Percentiles rank a stretch among this genome's conserved stretches.
Evolutionary conservation across 2,888 invertebrate genomes (phyloP).

Genomic region (Scaptomyza tumidula): DNA sequence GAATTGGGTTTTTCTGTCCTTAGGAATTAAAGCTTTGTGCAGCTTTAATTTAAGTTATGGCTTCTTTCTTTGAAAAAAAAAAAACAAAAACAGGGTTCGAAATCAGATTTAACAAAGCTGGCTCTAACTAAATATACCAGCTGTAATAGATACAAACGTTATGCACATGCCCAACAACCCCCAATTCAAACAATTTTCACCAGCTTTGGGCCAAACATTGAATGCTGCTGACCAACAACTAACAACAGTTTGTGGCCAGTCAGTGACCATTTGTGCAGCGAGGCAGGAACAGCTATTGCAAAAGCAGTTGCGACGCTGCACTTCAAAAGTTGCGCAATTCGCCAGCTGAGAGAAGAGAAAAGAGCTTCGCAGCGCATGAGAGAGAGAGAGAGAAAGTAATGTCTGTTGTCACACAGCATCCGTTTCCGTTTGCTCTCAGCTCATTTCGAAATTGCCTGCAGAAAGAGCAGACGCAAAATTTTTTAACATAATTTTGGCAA

Average conservation of each 20-base stretch:
- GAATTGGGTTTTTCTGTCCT: too few relatives aligned
- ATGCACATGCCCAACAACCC: constrained; percentile 29
- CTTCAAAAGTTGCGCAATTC: constrained; percentile 63
- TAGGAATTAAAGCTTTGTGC: neutral
- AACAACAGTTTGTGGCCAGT: constrained; percentile 25
- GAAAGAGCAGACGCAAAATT: constrained; percentile 51
- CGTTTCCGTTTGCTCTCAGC: constrained; percentile 41
- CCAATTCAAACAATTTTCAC: constrained; percentile 20
- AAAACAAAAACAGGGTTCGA: neutral
- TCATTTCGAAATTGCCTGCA: constrained; percentile 55
- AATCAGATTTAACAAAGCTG: neutral
- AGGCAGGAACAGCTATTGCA: constrained; percentile 32
- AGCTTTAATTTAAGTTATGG: neutral
- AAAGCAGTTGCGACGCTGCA: constrained; percentile 41
- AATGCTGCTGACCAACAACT: constrained; percentile 46
- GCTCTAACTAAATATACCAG: neutral
- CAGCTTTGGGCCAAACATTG: constrained; percentile 35
- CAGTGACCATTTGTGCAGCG: constrained; percentile 70
- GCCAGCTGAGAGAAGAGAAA: constrained; percentile 33
- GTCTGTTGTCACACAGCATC: constrained; percentile 45
- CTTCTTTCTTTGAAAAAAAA: too few relatives aligned
- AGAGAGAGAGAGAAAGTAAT: constrained; percentile 6
- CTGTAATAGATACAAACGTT: constrained; percentile 1
- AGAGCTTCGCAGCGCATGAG: constrained; percentile 16
- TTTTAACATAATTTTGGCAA: constrained; percentile 45